These are phyloP conservation scores for Drosophila prolongata DNA, from an alignment of 2,888 invertebrate species.

Conservation along the genomic window DNA sequence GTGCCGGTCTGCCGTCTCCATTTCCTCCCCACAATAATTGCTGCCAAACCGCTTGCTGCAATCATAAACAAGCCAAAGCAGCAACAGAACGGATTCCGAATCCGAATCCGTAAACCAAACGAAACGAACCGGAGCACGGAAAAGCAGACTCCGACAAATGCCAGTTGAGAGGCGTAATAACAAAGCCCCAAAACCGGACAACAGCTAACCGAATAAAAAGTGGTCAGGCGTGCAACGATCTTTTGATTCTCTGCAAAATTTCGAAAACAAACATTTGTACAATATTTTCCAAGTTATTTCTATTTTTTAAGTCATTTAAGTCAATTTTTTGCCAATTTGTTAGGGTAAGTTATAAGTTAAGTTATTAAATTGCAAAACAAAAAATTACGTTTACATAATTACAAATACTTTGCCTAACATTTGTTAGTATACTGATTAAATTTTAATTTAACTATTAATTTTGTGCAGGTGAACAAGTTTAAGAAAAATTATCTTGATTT, in stretches of 20 bases:
- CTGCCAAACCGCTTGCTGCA: constrained; percentile 58
- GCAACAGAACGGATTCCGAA: constrained; percentile 30
- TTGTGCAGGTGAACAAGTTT: no score
- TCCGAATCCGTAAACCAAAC: constrained; percentile 37
- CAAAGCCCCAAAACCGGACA: constrained; percentile 39
- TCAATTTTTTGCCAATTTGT: no score
- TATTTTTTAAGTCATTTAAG: no score
- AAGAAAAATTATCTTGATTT: no score
- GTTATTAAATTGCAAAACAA: no score
- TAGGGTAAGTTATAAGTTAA: no score
- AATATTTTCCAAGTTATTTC: no score
- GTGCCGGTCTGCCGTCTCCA: not conserved
- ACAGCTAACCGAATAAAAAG: constrained; percentile 21
- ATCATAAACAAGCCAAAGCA: constrained; percentile 50
- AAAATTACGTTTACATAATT: no score
- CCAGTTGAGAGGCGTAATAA: constrained; percentile 46
- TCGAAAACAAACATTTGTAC: not conserved
- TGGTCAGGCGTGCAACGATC: constrained; percentile 9
- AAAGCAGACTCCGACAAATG: constrained; percentile 32
- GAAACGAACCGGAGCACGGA: constrained; percentile 15
- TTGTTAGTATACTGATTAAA: no score
- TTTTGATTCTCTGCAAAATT: constrained; percentile 13
- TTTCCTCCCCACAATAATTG: constrained; percentile 53
- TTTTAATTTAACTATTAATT: no score
- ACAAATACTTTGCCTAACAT: no score